Evolutionary conservation across 2,888 invertebrate genomes (phyloP), one percentile per base, ranked within the genome.

Genomic region (Nebria brevicollis): DNA sequence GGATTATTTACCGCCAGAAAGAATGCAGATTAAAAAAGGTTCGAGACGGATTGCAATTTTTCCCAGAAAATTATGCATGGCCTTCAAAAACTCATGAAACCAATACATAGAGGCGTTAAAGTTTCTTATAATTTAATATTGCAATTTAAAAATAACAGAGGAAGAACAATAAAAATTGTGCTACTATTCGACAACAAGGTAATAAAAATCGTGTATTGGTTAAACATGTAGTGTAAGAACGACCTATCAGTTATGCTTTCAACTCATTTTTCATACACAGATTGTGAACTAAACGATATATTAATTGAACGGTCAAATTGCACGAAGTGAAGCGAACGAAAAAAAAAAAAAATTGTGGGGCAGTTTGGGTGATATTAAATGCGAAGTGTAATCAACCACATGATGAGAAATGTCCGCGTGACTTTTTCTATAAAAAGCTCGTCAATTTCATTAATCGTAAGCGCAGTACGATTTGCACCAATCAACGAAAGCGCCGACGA

Each of bases 401-500:
- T 75, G 64, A 75, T 75, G 75, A 75, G 75, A 75, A 75, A 75
- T 75, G 75, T 75, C 64, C 75, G 54, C 54, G 54, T 54, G 54
- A 54, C 54, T 54, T 54, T 54, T 75, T 64, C 75, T 75, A 75
- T 75, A 75, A 75, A 75, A 75, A 75, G 15, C 75, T 75, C 64
- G 75, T 75, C 75, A 75, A 64, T 75, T 75, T 75, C 64, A 75
- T 75, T 75, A 75, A 75, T 75, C 75, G 75, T 75, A 43, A 75
- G 54, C 54, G 54, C 54, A 54, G 54, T 42, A 64, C 54, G 64
- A 75, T 75, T 75, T 75, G 75, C 75, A 54, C 75, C 75, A 43
- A 64, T 75, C 75, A 54, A 54, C 54, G 54, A 13, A 54, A 54
- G 54, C 54, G 13, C 54, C 54, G 8, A 54, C 54, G 54, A 54